Evolutionary conservation across 2,113 vertebrate genomes (phyloP).

Genomic region (Lepus europaeus): DNA sequence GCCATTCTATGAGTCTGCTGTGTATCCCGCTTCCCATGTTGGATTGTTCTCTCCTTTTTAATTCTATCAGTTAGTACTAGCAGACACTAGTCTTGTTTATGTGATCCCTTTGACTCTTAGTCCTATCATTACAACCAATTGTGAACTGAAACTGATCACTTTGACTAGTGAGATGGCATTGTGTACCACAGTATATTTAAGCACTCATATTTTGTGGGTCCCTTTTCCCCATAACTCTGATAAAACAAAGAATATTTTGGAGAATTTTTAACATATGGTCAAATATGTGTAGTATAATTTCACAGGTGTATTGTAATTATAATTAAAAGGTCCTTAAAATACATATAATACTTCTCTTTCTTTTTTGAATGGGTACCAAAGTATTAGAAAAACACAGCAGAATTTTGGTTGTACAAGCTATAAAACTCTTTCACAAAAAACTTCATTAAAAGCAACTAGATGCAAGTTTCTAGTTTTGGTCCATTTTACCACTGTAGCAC

Average conservation of each 20-base stretch:
- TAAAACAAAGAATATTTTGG: neutral
- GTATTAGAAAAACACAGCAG: neutral
- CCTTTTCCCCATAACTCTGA: neutral
- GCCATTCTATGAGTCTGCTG: too few relatives aligned
- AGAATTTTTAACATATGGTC: neutral
- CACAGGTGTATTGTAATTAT: neutral
- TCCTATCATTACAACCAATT: too few relatives aligned
- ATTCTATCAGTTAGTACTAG: too few relatives aligned
- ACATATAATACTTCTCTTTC: neutral
- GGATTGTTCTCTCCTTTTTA: too few relatives aligned
- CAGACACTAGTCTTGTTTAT: too few relatives aligned
- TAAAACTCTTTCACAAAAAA: neutral
- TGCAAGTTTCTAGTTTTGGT: neutral
- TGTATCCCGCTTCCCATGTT: too few relatives aligned
- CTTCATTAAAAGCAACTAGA: neutral
- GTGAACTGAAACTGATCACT: too few relatives aligned
- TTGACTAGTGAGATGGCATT: too few relatives aligned
- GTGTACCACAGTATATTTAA: neutral
- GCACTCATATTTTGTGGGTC: neutral
- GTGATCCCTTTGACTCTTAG: too few relatives aligned
- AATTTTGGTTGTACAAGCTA: neutral
- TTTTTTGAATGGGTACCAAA: neutral
- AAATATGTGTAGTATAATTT: conserved; percentile 1
- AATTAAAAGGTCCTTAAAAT: neutral
- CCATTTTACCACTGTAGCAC: neutral